These are phyloP conservation scores for Cochlearius cochlearius DNA, from an alignment of 2,113 vertebrate genomes.

Conservation along the genomic window DNA sequence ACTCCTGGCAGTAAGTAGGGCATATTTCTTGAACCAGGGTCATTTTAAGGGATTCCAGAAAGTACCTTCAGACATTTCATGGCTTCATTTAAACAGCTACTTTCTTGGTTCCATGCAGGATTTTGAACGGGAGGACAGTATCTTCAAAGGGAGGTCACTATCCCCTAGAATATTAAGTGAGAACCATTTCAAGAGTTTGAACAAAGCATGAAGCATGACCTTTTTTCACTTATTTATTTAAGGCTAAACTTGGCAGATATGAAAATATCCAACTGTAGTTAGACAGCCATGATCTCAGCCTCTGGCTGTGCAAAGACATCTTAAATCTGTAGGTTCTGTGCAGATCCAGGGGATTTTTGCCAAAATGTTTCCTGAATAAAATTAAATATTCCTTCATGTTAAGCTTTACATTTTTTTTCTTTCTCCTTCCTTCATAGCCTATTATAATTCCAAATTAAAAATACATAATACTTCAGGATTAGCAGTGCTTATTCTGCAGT, in stretches of 20 bases:
- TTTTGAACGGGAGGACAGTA: background rate
- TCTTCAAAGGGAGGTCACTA: constrained; percentile 18
- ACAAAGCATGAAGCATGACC: constrained; percentile 34
- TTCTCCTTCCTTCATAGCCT: background rate
- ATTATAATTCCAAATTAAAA: background rate
- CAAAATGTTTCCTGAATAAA: constrained; percentile 53
- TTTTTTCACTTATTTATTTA: constrained; percentile 65
- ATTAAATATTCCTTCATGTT: constrained; percentile 30
- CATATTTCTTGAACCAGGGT: constrained; percentile 33
- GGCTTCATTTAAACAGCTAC: background rate
- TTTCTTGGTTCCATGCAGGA: background rate
- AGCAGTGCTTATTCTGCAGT: background rate
- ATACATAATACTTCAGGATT: background rate
- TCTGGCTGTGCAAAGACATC: constrained; percentile 57
- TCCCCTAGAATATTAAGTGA: constrained; percentile 32
- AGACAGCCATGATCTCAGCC: constrained; percentile 65
- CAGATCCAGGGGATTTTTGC: constrained; percentile 53
- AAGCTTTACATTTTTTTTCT: background rate
- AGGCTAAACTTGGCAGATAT: constrained; percentile 60
- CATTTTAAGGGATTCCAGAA: constrained; percentile 37
- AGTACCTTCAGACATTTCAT: background rate
- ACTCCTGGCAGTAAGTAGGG: background rate
- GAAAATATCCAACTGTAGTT: constrained; percentile 49
- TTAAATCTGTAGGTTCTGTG: constrained; percentile 54
- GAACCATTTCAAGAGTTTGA: constrained; percentile 5